phyloP scores from a whole-genome alignment of 2,113 vertebrate genomes.

The Rhinolophus ferrumequinum region DNA sequence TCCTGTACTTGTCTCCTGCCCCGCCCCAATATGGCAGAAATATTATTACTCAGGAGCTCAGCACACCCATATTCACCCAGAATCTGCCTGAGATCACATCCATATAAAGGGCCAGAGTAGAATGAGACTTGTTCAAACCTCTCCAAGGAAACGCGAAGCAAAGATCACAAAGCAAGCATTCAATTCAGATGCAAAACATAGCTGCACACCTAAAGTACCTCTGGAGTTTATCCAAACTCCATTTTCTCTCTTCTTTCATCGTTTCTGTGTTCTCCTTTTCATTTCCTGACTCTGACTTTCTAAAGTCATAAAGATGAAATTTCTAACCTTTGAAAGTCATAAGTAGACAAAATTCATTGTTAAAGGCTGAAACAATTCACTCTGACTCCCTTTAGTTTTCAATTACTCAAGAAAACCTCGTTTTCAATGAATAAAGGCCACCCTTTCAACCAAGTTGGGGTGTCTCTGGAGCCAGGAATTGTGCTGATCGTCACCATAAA shows the following conservation, averaged over 20 bases:
- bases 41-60: too few relatives aligned
- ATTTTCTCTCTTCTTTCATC: neutral
- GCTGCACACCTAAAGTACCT: neutral
- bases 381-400: slow-evolving; percentile 52
- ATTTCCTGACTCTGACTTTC: neutral
- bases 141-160: neutral
- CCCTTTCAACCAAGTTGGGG: slow-evolving; percentile 62
- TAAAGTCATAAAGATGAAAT: slow-evolving; percentile 7
- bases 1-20: neutral
- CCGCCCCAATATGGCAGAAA: neutral
- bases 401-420: slow-evolving; percentile 45
- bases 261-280: neutral
- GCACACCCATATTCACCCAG: neutral
- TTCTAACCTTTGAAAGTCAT: neutral
- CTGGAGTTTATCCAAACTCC: neutral
- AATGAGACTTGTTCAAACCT: neutral
- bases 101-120: neutral
- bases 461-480: slow-evolving; percentile 61
- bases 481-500: slow-evolving; percentile 63
- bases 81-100: neutral
- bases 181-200: neutral
- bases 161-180: neutral
- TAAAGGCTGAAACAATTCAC: slow-evolving; percentile 31
- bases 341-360: slow-evolving; percentile 30
- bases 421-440: slow-evolving; percentile 61